Evolutionary conservation across 2,888 invertebrate species (phyloP), one percentile per base, ranked within the genome.

Genomic region (Stenurella melanura): DNA sequence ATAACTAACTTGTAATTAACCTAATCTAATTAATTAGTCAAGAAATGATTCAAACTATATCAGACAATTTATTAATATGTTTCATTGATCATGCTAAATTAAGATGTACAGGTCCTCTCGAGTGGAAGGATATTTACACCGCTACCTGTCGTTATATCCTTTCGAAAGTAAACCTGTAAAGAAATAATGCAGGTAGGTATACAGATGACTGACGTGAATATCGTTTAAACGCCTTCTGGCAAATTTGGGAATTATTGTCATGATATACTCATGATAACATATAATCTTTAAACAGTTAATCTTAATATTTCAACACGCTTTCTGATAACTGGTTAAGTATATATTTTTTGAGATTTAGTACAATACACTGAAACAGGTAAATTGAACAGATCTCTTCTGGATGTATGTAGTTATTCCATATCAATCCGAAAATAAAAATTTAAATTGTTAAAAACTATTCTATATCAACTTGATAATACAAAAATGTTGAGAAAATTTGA

Each of bases 21-120:
- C 38, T 18, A 38, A 63, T 38, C 63, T 38, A 63, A 63, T 63
- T 63, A 63, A 18, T 63, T 63, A 38, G 18, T 63, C 63, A 18
- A 63, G 18, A 63, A 63, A 30, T 26, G 34, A 34, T 34, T 34
- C 15, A 12, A 63, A 63, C 9, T 63, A 18, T 63, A 17, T 30
- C 1, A 2, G 18, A 63, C 38, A 63, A 50, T 50, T 15, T 50
- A 63, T 63, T 38, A 38, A 38, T 63, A 63, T 17, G 15, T 63
- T 63, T 63, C 38, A n/a, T 63, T 63, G 11, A 63, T 50, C 6
- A 50, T n/a, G 7, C n/a, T 50, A 50, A 50, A 50, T 50, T 50
- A 50, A 50, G n/a, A 50, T 50, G 12, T 50, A 50, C 15, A 50
- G 15, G 50, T 50, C n/a, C 4, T 50, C 4, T 50, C 50, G n/a